Evolutionary conservation across 2,888 invertebrate species (phyloP).

Genomic region (Ochlodes sylvanus): DNA sequence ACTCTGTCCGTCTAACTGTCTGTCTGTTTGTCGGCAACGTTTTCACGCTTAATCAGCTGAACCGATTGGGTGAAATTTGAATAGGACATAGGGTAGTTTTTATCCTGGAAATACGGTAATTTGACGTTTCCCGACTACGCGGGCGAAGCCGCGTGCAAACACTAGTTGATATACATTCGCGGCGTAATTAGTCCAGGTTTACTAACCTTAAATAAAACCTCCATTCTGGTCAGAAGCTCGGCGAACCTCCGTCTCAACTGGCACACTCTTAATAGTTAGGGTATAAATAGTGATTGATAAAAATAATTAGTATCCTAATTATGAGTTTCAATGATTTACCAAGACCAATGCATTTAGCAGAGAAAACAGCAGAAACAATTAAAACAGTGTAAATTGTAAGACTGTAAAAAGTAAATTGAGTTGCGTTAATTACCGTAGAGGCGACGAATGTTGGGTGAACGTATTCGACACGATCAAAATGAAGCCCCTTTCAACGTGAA

Average conservation of each 20-base stretch:
- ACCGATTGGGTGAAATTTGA: no score
- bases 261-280: not conserved
- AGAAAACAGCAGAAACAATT: slow-evolving; percentile 25
- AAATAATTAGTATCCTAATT: slow-evolving; percentile 32
- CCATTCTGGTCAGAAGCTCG: slow-evolving; percentile 14
- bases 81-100: no score
- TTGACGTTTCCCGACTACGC: no score
- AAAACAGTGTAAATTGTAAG: slow-evolving; percentile 22
- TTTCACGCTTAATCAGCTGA: no score
- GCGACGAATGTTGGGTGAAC: not conserved
- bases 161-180: no score
- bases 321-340: slow-evolving; percentile 41
- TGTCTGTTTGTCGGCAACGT: no score
- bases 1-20: no score
- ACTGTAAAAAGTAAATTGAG: not conserved
- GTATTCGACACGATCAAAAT: not conserved
- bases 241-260: slow-evolving; percentile 7
- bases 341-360: slow-evolving; percentile 45
- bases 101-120: no score
- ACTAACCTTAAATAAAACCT: not conserved
- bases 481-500: not conserved
- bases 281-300: slow-evolving; percentile 20
- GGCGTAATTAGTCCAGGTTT: no score
- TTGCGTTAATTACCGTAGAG: slow-evolving; percentile 16
- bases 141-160: no score